Percentiles rank a stretch among this genome's conserved stretches.
Conservation (phyloP, 2,113 vertebrate genomes). For the Phalacrocorax aristotelis region DNA sequence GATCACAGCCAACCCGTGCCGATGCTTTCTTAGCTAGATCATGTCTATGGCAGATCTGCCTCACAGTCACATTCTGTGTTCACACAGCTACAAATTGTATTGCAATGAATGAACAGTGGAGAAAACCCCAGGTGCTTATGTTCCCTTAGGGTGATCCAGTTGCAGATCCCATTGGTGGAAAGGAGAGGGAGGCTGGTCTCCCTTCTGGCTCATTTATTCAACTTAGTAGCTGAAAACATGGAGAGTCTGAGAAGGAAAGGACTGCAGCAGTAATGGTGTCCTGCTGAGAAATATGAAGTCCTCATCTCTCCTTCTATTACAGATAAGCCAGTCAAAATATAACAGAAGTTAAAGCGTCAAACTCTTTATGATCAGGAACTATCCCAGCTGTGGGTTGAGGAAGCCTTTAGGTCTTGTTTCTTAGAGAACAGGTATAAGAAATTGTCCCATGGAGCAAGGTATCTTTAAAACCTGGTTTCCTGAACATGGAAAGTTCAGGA, state of each 20-base stretch:
- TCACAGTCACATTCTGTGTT: background rate
- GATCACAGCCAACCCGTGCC: background rate
- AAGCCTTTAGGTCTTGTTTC: background rate
- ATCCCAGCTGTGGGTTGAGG: background rate
- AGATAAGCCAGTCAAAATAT: background rate
- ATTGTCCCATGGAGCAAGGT: background rate
- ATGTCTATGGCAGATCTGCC: accelerated
- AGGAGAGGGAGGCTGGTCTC: background rate
- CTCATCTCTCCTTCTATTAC: background rate
- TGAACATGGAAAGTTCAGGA: background rate
- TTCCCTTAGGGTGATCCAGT: background rate
- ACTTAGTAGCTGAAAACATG: accelerated
- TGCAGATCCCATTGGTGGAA: background rate
- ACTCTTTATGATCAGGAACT: background rate
- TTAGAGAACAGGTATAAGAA: background rate
- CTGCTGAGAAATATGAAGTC: background rate
- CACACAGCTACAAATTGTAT: background rate
- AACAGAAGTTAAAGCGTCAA: background rate
- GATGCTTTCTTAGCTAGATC: background rate
- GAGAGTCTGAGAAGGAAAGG: background rate
- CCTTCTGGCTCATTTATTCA: background rate
- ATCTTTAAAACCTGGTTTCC: background rate
- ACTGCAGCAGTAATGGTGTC: background rate
- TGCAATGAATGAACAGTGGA: accelerated
- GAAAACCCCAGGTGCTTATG: background rate